Evolutionary conservation across 1,140 invertebrate species (phyloP).

Genomic region (Pseudomyrmex concolor): DNA sequence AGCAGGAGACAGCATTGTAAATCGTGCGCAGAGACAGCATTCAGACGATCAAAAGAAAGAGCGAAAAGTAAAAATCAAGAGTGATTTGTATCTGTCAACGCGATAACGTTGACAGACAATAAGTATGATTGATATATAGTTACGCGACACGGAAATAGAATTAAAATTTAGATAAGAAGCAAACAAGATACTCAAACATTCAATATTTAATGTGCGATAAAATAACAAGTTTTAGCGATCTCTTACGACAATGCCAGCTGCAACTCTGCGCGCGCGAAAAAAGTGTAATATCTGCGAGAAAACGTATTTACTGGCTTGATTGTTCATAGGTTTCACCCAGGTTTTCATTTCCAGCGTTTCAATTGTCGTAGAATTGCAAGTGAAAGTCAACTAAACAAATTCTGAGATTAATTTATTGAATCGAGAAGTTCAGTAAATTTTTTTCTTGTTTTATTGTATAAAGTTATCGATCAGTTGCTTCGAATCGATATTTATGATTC

Average conservation of each 20-base stretch:
- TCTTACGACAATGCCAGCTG: background rate
- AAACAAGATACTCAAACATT: background rate
- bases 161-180: background rate
- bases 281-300: conserved; percentile 35
- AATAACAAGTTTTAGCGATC: background rate
- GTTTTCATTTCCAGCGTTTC: background rate
- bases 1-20: background rate
- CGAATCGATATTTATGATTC: background rate
- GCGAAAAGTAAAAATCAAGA: conserved; percentile 13
- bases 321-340: background rate
- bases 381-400: conserved; percentile 26
- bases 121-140: background rate
- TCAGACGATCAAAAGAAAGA: background rate
- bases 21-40: background rate
- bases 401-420: background rate
- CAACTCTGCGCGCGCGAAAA: background rate
- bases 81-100: background rate
- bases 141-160: background rate
- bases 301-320: conserved; percentile 7
- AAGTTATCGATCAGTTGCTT: background rate
- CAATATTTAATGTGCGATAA: background rate
- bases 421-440: background rate
- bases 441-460: background rate
- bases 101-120: too few relatives aligned
- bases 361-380: background rate